Conservation (phyloP, 2,113 vertebrate species). For the Paradoxurus hermaphroditus region DNA sequence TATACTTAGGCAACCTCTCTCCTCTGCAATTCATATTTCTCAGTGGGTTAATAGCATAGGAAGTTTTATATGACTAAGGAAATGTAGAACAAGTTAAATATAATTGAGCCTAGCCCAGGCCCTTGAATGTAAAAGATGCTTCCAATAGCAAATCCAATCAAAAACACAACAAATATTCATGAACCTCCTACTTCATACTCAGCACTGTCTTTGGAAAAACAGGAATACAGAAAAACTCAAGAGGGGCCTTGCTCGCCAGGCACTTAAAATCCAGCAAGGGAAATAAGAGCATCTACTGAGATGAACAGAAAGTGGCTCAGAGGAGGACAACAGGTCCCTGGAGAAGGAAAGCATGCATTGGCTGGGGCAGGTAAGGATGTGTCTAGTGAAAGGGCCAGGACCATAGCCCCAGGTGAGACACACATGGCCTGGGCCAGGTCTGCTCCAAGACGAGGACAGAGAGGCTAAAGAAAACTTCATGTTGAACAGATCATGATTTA, state of each 20-base stretch:
- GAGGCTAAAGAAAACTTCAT: not conserved
- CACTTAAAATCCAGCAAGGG: not conserved
- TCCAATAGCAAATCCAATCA: not conserved
- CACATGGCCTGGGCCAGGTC: not conserved
- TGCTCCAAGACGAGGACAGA: not conserved
- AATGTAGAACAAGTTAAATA: not conserved
- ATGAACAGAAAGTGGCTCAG: not conserved
- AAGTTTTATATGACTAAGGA: not conserved
- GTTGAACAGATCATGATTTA: not conserved
- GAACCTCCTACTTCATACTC: not conserved
- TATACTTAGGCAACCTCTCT: not conserved
- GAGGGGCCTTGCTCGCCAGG: not conserved
- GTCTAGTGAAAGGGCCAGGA: not conserved
- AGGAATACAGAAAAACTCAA: not conserved
- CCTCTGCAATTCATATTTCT: not conserved
- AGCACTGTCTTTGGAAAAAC: not conserved
- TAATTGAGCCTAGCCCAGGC: not conserved
- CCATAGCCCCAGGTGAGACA: not conserved
- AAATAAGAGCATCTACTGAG: not conserved
- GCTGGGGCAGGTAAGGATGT: not conserved
- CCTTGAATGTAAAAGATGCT: not conserved
- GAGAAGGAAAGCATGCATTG: not conserved
- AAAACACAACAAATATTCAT: not conserved
- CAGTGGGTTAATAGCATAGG: not conserved
- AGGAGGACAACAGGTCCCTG: not conserved